Conservation (phyloP, 2,113 vertebrate species). For the Calypte anna region DNA sequence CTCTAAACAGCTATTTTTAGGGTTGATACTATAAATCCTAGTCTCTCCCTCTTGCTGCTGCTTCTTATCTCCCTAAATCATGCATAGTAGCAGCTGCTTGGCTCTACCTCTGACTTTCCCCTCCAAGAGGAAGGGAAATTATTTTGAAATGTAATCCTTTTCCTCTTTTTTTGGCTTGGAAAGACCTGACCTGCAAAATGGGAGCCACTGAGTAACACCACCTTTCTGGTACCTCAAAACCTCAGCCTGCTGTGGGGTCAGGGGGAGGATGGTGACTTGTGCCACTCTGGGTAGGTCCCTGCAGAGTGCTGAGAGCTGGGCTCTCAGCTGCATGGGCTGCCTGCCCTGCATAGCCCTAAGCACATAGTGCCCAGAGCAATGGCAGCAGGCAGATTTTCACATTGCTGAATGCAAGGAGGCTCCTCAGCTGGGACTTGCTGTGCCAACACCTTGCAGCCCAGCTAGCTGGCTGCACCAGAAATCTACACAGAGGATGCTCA, state of each 20-base stretch:
- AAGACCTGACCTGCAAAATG: slow-evolving; percentile 23
- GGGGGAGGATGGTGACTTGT: not conserved
- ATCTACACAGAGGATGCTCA: rapidly evolving
- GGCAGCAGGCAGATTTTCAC: not conserved
- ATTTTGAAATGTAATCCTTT: slow-evolving; percentile 59
- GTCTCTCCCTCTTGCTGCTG: slow-evolving; percentile 25
- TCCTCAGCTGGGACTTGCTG: not conserved
- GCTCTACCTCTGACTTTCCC: slow-evolving; percentile 40
- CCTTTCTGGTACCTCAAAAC: not conserved
- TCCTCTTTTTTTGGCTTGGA: slow-evolving; percentile 43
- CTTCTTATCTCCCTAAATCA: slow-evolving; percentile 66
- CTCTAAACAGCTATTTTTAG: slow-evolving; percentile 59
- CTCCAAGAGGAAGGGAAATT: slow-evolving; percentile 47
- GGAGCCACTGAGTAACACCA: not conserved
- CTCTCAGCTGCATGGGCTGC: rapidly evolving
- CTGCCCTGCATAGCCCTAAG: not conserved
- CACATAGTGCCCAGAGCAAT: rapidly evolving
- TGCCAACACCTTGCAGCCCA: not conserved
- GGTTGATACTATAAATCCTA: slow-evolving; percentile 44
- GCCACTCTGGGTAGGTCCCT: not conserved
- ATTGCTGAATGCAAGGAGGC: not conserved
- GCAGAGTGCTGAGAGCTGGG: not conserved
- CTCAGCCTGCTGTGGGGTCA: not conserved
- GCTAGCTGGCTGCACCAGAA: not conserved
- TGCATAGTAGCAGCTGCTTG: slow-evolving; percentile 54